Evolutionary conservation across 1,140 invertebrate genomes (phyloP).

Genomic region (Streblospio benedicti): DNA sequence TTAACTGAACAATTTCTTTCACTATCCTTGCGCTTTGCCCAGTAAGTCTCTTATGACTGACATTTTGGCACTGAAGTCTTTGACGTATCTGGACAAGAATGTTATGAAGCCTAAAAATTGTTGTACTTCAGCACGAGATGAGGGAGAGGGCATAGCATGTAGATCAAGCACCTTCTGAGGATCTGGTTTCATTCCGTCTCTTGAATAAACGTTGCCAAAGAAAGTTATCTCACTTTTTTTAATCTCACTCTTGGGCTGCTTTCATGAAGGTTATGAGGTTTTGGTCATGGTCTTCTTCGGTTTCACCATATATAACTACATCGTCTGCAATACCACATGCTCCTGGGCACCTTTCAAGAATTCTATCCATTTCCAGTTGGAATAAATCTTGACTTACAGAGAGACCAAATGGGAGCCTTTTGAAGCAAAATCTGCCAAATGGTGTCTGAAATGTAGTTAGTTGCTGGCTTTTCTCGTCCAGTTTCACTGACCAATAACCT

Average conservation of each 20-base stretch:
- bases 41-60: neutral
- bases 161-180: neutral
- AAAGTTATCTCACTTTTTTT: neutral
- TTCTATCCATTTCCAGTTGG: conserved; percentile 31
- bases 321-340: conserved; percentile 37
- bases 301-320: conserved; percentile 18
- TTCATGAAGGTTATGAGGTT: conserved; percentile 19
- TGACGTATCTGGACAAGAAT: neutral
- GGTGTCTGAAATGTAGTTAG: conserved; percentile 31
- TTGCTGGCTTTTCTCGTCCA: conserved; percentile 25
- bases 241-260: conserved; percentile 6
- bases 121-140: neutral
- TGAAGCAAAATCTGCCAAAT: conserved; percentile 28
- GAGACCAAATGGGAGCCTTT: conserved; percentile 34
- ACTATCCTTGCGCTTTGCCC: too few species aligned
- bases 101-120: neutral
- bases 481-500: conserved; percentile 34
- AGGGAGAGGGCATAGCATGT: neutral
- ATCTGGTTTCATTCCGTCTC: neutral
- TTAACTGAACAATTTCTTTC: too few species aligned
- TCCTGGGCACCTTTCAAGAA: conserved; percentile 35
- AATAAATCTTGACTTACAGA: conserved; percentile 29
- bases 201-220: conserved; percentile 1
- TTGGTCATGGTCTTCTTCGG: conserved; percentile 21
- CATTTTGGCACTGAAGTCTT: neutral